Evolutionary conservation across 2,888 invertebrate species (phyloP).

Genomic region (Drosophila multiciliata): DNA sequence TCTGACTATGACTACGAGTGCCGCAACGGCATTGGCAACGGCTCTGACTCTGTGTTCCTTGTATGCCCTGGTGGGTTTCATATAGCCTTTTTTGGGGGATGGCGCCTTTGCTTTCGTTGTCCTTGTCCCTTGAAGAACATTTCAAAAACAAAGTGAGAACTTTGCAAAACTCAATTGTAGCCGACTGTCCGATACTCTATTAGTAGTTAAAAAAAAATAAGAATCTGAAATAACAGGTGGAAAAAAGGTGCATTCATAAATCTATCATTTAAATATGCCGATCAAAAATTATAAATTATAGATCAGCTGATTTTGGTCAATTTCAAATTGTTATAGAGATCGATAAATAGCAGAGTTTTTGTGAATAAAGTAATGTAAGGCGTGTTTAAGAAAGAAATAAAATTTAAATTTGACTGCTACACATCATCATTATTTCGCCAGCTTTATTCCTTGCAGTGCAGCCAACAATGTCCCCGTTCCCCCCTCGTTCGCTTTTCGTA

Average conservation of each 20-base stretch:
- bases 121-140: conserved; percentile 17
- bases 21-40: conserved; percentile 8
- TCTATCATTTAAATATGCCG: neutral
- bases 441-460: conserved; percentile 29
- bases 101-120: conserved; percentile 30
- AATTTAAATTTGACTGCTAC: neutral
- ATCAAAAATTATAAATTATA: neutral
- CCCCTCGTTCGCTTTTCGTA: conserved; percentile 29
- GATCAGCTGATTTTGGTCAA: too few species aligned
- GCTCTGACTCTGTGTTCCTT: conserved; percentile 21
- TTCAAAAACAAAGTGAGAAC: conserved; percentile 1
- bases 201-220: neutral
- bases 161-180: neutral
- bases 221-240: neutral
- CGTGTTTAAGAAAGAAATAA: neutral
- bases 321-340: neutral
- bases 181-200: neutral
- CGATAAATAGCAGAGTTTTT: neutral
- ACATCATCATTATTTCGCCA: neutral
- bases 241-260: neutral
- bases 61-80: conserved; percentile 20
- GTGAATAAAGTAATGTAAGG: neutral
- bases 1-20: conserved; percentile 1
- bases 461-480: conserved; percentile 44
- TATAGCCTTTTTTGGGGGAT: conserved; percentile 47